Evolutionary conservation across 2,113 vertebrate species (phyloP).

Genomic region (Onychostruthus taczanowskii): DNA sequence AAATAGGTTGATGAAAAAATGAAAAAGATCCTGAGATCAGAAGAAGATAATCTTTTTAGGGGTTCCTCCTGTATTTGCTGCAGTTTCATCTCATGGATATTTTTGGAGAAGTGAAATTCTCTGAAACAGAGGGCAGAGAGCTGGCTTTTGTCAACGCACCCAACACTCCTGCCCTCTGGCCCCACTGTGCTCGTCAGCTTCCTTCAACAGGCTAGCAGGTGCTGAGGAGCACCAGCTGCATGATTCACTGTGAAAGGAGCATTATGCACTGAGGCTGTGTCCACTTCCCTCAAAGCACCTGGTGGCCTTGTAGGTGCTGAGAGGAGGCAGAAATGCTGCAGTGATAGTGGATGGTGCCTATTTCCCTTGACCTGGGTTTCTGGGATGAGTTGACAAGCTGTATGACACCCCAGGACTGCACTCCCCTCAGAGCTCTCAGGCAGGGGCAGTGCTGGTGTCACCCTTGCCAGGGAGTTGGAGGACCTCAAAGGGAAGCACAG

Average conservation of each 20-base stretch:
- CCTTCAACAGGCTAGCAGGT: neutral
- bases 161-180: fast-evolving
- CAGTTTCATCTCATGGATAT: fast-evolving
- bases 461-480: fast-evolving
- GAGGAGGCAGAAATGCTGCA: neutral
- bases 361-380: neutral
- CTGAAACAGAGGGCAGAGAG: neutral
- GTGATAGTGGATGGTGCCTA: neutral
- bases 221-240: neutral
- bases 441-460: neutral
- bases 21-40: neutral
- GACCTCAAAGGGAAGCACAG: neutral
- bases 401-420: fast-evolving
- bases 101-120: neutral
- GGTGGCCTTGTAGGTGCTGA: neutral
- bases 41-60: neutral
- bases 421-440: neutral
- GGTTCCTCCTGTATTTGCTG: neutral
- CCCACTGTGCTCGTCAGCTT: neutral
- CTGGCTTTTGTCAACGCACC: neutral
- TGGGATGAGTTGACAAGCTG: neutral
- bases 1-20: neutral
- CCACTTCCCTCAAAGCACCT: neutral
- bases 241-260: neutral
- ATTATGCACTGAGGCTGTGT: no score